Evolutionary conservation across 1,140 invertebrate genomes (phyloP), one percentile per base, ranked within the genome.

Genomic region (Drosophila tristis): DNA sequence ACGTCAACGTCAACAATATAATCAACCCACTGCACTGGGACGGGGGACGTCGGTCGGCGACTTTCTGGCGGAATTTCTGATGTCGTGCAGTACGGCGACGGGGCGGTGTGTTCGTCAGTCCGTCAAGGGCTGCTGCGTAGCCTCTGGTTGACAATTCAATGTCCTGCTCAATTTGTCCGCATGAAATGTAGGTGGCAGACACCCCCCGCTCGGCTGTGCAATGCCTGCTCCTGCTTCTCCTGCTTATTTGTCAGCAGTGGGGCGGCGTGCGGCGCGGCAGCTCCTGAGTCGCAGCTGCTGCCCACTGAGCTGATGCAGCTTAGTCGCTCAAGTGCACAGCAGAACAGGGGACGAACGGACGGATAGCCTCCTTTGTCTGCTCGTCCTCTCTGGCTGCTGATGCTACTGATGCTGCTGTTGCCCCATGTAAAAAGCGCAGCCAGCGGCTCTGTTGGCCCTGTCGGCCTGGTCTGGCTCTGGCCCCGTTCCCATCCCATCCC

Each of bases 1-100:
- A 89, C 84, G 78, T 89, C 85, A 90, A 90, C 85, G 85, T 90
- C 85, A 89, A 90, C 85, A 89, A 78, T 85, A 90, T 89, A 90
- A 90, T 85, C 85, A 85, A 74, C 57, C 78, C 78, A 64, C 55
- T 74, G 16, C 11, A 39, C 4, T 39, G 35, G 9, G 35, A 39
- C 31, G 29, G 7, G n/a, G n/a, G n/a, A n/a, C n/a, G n/a, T n/a
- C n/a, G n/a, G n/a, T n/a, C 29, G 5, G 0, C 6, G 31, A 35
- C 6, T 29, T 29, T 29, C 29, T 29, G 29, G 29, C 29, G 29
- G 29, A 29, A 6, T 9, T 31, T 9, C 31, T 31, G 8, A 31
- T 9, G 35, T 23, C 25, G 13, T 13, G 35, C 35, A 42, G 6
- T 4, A 11, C n/a, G 5, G 15, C 35, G 50, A 16, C 8, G 47